Conservation (phyloP, 2,797 vertebrate species). For the Sebastolobus alascanus region DNA sequence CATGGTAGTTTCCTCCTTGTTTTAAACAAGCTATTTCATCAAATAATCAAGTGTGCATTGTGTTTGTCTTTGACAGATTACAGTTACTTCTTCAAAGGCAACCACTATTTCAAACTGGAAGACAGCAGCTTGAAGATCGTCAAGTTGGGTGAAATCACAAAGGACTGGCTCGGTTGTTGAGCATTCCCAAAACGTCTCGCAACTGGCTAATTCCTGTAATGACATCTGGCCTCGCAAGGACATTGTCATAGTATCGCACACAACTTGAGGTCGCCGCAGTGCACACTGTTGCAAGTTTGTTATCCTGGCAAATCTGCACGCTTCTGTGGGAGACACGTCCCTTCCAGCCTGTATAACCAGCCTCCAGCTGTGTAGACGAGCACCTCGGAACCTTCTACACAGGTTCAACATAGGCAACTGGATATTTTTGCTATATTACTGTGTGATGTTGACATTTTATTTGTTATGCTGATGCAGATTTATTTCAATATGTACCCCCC, state of each 20-base stretch:
- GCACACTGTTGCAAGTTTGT: conserved; percentile 74
- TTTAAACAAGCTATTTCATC: not conserved
- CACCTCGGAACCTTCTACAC: conserved; percentile 54
- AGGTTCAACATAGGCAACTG: conserved; percentile 72
- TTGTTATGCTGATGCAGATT: conserved; percentile 72
- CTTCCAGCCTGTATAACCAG: conserved; percentile 75
- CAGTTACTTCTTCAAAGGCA: conserved; percentile 98
- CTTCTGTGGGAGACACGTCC: conserved; percentile 72
- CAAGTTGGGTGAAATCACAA: conserved; percentile 95
- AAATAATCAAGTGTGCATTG: not conserved
- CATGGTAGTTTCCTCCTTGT: not conserved
- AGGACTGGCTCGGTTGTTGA: conserved; percentile 98
- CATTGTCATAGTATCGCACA: conserved; percentile 74
- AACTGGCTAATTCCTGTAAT: conserved; percentile 48
- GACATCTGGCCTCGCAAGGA: conserved; percentile 67
- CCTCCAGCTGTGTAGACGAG: conserved; percentile 73
- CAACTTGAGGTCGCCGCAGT: conserved; percentile 73
- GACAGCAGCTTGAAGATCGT: conserved; percentile 97
- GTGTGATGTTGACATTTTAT: conserved; percentile 74
- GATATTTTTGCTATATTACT: conserved; percentile 78
- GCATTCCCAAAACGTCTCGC: conserved; percentile 55
- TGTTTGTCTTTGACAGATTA: conserved; percentile 85
- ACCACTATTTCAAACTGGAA: conserved; percentile 96
- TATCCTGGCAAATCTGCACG: conserved; percentile 83
- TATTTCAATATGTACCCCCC: conserved; percentile 58